Percentiles rank a stretch among this genome's conserved stretches.
These are phyloP conservation scores for Hirtodrosophila cameraria DNA, from an alignment of 2,888 invertebrate species.

Conservation along the genomic window DNA sequence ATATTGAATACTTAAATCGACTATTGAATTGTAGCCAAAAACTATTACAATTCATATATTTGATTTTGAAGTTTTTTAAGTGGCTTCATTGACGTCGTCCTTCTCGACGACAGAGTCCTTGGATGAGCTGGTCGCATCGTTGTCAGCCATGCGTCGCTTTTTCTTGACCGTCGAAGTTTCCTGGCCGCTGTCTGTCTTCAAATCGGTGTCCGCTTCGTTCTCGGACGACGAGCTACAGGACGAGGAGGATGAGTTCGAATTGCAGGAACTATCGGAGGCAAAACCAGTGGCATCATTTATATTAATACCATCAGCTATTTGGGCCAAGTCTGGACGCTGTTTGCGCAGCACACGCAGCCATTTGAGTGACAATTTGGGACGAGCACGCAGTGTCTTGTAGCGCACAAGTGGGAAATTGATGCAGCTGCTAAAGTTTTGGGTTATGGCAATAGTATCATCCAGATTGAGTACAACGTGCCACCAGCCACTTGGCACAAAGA, in stretches of 20 bases:
- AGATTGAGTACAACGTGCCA: conserved; percentile 99
- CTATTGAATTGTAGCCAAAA: too few relatives aligned
- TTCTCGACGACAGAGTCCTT: too few relatives aligned
- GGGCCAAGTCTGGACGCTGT: conserved; percentile 91
- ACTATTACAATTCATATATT: too few relatives aligned
- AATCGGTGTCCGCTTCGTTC: conserved; percentile 84
- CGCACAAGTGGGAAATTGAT: conserved; percentile 99
- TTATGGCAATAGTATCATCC: conserved; percentile 97
- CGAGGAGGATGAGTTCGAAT: conserved; percentile 89
- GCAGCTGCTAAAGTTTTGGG: conserved; percentile 98
- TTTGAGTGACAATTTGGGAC: conserved; percentile 97
- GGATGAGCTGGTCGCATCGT: conserved; percentile 39
- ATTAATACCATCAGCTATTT: conserved; percentile 92
- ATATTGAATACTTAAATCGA: too few relatives aligned
- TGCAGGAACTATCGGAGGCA: conserved; percentile 97
- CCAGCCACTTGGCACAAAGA: conserved; percentile 99
- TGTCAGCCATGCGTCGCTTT: conserved; percentile 86
- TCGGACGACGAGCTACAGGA: conserved; percentile 86
- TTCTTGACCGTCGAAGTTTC: conserved; percentile 94
- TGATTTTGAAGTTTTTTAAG: too few relatives aligned
- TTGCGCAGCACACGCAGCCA: conserved; percentile 91
- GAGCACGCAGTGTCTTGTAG: conserved; percentile 98
- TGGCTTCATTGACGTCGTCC: too few relatives aligned
- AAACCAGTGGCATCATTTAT: conserved; percentile 94
- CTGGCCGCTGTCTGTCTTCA: conserved; percentile 92